phyloP scores from a whole-genome alignment of 2,113 vertebrate genomes.

The Eonycteris spelaea region DNA sequence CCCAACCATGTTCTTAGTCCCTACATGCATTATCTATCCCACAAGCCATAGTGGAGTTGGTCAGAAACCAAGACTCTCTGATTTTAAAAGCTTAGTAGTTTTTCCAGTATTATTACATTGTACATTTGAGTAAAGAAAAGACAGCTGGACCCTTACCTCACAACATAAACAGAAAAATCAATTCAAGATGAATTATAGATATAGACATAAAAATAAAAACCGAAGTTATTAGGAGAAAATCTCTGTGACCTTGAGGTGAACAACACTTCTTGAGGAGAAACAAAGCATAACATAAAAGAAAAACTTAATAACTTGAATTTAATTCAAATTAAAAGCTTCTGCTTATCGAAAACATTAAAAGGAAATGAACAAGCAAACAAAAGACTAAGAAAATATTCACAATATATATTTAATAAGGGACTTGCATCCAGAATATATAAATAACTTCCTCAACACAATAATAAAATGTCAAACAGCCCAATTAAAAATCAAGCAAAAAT shows the following conservation, averaged over 20 bases:
- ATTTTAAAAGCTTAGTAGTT: not conserved
- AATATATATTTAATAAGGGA: not conserved
- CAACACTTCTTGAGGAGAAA: not conserved
- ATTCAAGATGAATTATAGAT: not conserved
- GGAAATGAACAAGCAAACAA: not conserved
- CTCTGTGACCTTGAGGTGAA: not conserved
- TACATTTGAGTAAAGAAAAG: not conserved
- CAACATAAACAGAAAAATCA: not conserved
- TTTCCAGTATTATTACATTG: not conserved
- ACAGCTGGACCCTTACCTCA: not conserved
- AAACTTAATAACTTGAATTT: not conserved
- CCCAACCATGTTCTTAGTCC: not conserved
- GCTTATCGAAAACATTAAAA: not conserved
- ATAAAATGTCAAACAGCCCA: not conserved
- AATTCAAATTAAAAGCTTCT: not conserved
- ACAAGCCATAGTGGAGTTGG: not conserved
- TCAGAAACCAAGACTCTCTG: not conserved
- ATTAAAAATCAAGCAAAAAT: not conserved
- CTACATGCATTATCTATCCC: not conserved
- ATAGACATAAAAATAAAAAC: not conserved
- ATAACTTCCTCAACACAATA: not conserved
- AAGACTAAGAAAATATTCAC: not conserved
- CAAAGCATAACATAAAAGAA: not conserved
- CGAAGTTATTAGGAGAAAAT: not conserved
- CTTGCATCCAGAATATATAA: not conserved